Conservation (phyloP, 2,113 vertebrate genomes). For the Panthera tigris region DNA sequence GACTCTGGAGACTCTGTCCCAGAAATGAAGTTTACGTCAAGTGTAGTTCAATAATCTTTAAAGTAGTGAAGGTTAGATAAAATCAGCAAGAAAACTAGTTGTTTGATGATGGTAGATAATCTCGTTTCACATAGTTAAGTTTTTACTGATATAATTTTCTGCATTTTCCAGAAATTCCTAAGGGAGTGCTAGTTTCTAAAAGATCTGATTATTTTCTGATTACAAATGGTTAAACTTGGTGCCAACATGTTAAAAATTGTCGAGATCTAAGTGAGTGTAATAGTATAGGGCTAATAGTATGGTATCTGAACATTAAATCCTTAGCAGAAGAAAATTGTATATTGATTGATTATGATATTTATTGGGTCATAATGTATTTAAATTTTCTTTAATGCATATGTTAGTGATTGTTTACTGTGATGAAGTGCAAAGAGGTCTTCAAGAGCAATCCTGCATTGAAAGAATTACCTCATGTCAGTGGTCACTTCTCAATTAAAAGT, state of each 20-base stretch:
- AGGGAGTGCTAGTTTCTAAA: slow-evolving; percentile 51
- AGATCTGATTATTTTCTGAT: slow-evolving; percentile 79
- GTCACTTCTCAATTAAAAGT: slow-evolving; percentile 92
- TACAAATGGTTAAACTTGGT: slow-evolving; percentile 76
- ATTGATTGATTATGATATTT: slow-evolving; percentile 90
- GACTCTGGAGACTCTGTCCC: neutral
- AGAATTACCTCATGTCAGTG: slow-evolving; percentile 94
- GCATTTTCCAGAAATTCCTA: neutral
- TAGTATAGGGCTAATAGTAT: slow-evolving; percentile 51
- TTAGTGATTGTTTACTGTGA: slow-evolving; percentile 94
- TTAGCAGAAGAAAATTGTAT: slow-evolving; percentile 78
- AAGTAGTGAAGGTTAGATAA: neutral
- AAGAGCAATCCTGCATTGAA: slow-evolving; percentile 82
- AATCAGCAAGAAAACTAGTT: neutral
- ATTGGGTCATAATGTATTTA: slow-evolving; percentile 96
- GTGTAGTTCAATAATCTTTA: neutral
- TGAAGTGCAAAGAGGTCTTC: slow-evolving; percentile 85
- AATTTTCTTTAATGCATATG: slow-evolving; percentile 95
- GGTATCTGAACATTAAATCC: slow-evolving; percentile 82
- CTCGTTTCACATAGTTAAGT: neutral
- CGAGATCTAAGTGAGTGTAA: slow-evolving; percentile 68
- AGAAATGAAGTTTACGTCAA: neutral
- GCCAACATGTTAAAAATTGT: slow-evolving; percentile 75
- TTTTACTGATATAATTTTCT: neutral
- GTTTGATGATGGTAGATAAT: neutral